Conservation (phyloP, 2,888 invertebrate species). For the Microctonus aethiopoides region DNA sequence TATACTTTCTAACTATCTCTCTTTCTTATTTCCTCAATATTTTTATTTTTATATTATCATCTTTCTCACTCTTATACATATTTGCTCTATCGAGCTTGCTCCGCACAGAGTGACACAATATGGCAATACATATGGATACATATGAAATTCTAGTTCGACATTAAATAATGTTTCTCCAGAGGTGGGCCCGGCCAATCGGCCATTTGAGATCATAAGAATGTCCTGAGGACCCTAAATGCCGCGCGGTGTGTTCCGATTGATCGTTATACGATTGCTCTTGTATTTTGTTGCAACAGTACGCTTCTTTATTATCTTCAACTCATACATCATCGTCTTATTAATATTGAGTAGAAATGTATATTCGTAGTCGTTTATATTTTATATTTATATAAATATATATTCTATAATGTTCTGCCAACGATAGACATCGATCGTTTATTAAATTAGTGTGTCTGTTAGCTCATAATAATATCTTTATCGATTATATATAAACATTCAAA, state of each 20-base stretch:
- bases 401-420: too few relatives aligned
- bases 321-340: constrained; percentile 1
- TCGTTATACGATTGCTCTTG: constrained; percentile 10
- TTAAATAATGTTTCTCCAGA: constrained; percentile 58
- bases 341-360: neutral
- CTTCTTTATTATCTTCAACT: constrained; percentile 1
- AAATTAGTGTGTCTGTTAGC: neutral
- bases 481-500: too few relatives aligned
- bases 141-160: constrained; percentile 51
- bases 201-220: constrained; percentile 46
- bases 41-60: constrained; percentile 36
- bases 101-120: constrained; percentile 12
- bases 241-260: constrained; percentile 2
- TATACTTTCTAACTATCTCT: neutral
- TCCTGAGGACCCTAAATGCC: constrained; percentile 26
- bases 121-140: constrained; percentile 1
- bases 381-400: too few relatives aligned
- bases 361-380: too few relatives aligned
- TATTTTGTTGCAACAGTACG: neutral
- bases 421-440: neutral
- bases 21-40: constrained; percentile 31
- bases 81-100: neutral
- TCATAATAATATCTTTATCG: neutral
- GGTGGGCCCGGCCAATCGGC: constrained; percentile 54
- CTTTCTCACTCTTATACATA: too few relatives aligned